Evolutionary conservation across 2,888 invertebrate genomes (phyloP).

Genomic region (Drosophila colorata): DNA sequence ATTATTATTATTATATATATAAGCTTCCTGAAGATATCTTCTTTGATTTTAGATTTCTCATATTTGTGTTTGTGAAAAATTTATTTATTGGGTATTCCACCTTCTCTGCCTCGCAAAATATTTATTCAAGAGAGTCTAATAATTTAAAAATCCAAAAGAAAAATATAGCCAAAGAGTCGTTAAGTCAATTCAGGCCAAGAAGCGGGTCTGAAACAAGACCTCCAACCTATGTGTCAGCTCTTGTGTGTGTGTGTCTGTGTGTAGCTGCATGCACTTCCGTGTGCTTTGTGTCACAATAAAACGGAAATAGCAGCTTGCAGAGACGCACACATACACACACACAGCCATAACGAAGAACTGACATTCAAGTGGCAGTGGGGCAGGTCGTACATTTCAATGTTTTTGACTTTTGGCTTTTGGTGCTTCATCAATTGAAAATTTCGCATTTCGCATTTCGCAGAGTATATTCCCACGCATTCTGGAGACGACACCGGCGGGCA

Average conservation of each 20-base stretch:
- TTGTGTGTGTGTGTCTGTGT: conserved; percentile 1
- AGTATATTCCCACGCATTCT: conserved; percentile 79
- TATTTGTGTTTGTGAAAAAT: neutral
- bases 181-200: conserved; percentile 6
- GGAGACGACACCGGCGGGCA: conserved; percentile 83
- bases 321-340: conserved; percentile 27
- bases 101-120: neutral
- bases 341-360: conserved; percentile 1
- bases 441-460: conserved; percentile 53
- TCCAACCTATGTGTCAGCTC: neutral
- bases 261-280: conserved; percentile 56
- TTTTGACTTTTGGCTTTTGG: conserved; percentile 25
- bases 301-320: conserved; percentile 65
- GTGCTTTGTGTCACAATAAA: conserved; percentile 60
- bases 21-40: too few relatives aligned
- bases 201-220: neutral
- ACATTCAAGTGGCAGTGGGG: conserved; percentile 23
- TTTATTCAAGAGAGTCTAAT: neutral
- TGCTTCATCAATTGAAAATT: conserved; percentile 40
- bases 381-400: conserved; percentile 58
- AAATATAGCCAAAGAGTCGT: neutral
- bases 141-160: conserved; percentile 8
- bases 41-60: too few relatives aligned
- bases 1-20: too few relatives aligned
- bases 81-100: neutral